Percentiles rank a stretch among this genome's conserved stretches.
Evolutionary conservation across 2,888 invertebrate genomes (phyloP).

Genomic region (Nephrotoma appendiculata): DNA sequence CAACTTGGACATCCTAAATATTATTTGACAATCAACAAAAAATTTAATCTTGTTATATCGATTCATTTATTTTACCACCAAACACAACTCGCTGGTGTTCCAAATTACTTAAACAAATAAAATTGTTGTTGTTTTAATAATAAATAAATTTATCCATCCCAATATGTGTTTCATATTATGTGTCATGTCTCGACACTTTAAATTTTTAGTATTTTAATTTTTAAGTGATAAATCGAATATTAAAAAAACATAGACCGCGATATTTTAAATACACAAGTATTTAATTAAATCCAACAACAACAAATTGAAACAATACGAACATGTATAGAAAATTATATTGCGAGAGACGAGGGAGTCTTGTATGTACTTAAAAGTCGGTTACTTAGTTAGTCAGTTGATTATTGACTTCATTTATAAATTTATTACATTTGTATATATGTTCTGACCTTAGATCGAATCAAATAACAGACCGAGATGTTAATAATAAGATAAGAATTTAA

Average conservation of each 20-base stretch:
- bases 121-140: neutral
- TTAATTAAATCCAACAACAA: neutral
- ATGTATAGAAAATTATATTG: neutral
- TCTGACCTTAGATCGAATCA: neutral
- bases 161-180: neutral
- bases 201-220: neutral
- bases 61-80: too few species aligned
- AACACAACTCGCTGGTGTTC: neutral
- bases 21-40: too few species aligned
- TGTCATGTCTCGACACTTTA: neutral
- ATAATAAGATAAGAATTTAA: neutral
- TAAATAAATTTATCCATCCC: neutral
- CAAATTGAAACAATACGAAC: neutral
- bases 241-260: neutral
- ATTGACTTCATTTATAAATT: neutral
- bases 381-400: neutral
- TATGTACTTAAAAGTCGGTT: neutral
- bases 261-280: neutral
- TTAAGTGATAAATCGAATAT: neutral
- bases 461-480: neutral
- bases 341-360: neutral
- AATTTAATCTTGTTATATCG: too few species aligned
- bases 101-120: neutral
- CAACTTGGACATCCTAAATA: too few species aligned
- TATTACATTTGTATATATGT: neutral